A percentile compares a stretch with the other conserved stretches of the same genome.
Evolutionary conservation across 2,113 vertebrate genomes (phyloP).

Genomic region (Petrocephalus zakoni): DNA sequence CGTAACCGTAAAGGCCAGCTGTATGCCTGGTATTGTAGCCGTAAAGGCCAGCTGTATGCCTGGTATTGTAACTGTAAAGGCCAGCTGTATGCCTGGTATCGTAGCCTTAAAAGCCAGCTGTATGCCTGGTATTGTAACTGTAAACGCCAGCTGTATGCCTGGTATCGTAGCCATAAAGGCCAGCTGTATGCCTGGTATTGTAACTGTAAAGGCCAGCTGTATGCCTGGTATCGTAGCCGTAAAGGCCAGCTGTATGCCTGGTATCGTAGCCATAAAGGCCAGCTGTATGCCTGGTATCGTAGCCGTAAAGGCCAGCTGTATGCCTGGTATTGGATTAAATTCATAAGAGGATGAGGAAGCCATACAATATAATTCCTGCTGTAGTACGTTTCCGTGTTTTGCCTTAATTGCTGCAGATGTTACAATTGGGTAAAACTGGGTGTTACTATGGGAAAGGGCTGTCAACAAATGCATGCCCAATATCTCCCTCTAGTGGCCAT

Average conservation of each 20-base stretch:
- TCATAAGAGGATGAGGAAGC: neutral
- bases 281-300: neutral
- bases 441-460: neutral
- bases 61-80: neutral
- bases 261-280: neutral
- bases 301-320: neutral
- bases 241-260: neutral
- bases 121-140: neutral
- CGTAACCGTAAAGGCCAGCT: neutral
- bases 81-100: neutral
- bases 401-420: neutral
- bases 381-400: neutral
- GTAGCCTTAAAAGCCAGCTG: neutral
- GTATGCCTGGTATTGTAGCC: neutral
- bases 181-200: neutral
- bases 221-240: neutral
- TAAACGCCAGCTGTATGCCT: neutral
- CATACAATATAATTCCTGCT: neutral
- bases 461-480: neutral
- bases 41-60: neutral
- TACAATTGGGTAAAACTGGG: neutral
- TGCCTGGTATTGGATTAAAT: neutral
- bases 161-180: neutral
- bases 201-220: neutral
- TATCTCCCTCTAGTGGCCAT: slow-evolving; percentile 42